Base-by-base conservation (phyloP, 1,140 invertebrate genomes). In the Drosophila dunni region DNA sequence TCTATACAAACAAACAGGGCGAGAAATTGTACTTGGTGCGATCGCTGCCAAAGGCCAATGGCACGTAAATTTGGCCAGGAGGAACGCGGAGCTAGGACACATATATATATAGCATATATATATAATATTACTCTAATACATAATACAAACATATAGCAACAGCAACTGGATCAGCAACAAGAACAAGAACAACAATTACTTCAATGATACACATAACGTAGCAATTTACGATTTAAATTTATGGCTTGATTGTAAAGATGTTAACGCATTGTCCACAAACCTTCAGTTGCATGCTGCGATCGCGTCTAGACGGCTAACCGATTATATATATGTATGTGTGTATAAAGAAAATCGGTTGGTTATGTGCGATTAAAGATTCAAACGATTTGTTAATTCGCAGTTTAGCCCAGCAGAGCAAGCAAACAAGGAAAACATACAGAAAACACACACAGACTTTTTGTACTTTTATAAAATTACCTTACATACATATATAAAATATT, bases 1-100 rank as follows among this genome's bases (percentile, higher is more conserved):
- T 99, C 90, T 99, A 99, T 93, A 99, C 97, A 71, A 98, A 98
- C 93, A 98, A 98, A 92, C 96, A 97, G 93, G 97, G 97, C 81
- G 97, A 98, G 93, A 98, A 98, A 93, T 94, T 98, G 17, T 98
- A 98, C 93, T 94, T 98, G 70, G 97, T 98, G 85, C 96, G 97
- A 81, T 95, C 97, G 64, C 93, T 98, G 91, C 97, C 96, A 38
- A 95, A 96, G 93, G 94, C 95, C 79, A 94, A 94, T 79, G 91
- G 92, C 61, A 92, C 92, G 83, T 92, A 92, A 92, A 69, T 75
- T 24, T 36, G 42, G 13, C 20, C 17, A n/a, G 34, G 8, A 36
- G 36, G 42, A 44, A 13, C 36, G 29, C 20, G 3, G 24, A 61
- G 44, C 72, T 68, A 78, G 61, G 34, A 36, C 72, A 84, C 57